Base-by-base conservation (phyloP, 2,113 vertebrate species). In the Anser cygnoides region DNA sequence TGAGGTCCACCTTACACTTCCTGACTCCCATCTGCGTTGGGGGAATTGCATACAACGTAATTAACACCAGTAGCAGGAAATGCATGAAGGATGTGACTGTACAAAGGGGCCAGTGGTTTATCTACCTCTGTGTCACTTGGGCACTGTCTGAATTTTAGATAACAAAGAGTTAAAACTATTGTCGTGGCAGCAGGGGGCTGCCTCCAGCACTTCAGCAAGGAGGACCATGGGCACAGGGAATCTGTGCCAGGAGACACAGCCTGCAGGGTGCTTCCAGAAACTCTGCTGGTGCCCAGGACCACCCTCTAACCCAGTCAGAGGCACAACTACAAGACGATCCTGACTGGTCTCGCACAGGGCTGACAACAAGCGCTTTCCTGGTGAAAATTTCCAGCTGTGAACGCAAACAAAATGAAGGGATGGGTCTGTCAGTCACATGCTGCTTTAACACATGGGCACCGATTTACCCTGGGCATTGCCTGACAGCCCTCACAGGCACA, bases 341-440 rank as follows among this genome's bases (percentile, higher is more conserved):
- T 12, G 33, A 26, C 23, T 6, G 5, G 26, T 43, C 54, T 80
- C 66, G 65, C 15, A 26, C 16, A 77, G 26, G 17, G 16, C 70
- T 74, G 61, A 22, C 52, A 80, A 67, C 1, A 3, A 11, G 16
- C n/a, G 14, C 44, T 71, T 73, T 62, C 50, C 33, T 8, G 26
- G 7, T 1, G 4, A n/a, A 66, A 88, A 54, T 31, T 22, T 59
- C 63, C 37, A 71, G 28, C 31, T 49, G 33, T 9, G 10, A 88
- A 29, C 58, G 68, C 49, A 43, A 74, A 31, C 6, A 21, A 84
- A 78, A 84, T 12, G 20, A 62, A 84, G 43, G 46, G 31, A 37
- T 6, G 11, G 9, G 28, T 62, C 55, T 1, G 11, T 37, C 25
- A 12, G 6, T 22, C 14, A 31, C 77, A 5, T 0, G 0, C 46